phyloP scores from a whole-genome alignment of 2,888 invertebrate genomes.

The Steinernema carpocapsae region DNA sequence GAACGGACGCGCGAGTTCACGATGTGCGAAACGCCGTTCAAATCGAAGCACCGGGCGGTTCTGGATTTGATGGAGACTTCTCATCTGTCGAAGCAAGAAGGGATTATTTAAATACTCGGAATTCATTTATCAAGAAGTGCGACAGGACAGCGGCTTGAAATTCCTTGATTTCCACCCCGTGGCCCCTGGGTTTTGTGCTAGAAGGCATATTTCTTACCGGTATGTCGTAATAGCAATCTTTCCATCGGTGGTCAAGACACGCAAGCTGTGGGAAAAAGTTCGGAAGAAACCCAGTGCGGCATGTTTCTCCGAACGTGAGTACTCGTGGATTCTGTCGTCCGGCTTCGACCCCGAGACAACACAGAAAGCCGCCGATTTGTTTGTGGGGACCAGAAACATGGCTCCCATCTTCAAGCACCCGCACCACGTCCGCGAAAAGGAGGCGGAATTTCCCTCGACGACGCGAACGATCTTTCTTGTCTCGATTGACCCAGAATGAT shows the following conservation, averaged over 20 bases:
- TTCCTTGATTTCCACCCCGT: conserved; percentile 57
- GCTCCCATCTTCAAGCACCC: conserved; percentile 62
- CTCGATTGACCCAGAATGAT: too few relatives aligned
- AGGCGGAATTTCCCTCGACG: conserved; percentile 45
- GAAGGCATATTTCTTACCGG: conserved; percentile 56
- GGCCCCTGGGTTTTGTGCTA: conserved; percentile 58
- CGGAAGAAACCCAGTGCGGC: too few relatives aligned
- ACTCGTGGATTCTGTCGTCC: conserved; percentile 41
- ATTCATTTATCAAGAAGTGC: background rate
- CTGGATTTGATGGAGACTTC: too few relatives aligned
- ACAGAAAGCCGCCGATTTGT: conserved; percentile 44
- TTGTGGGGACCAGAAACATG: conserved; percentile 53
- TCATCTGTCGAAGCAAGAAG: too few relatives aligned
- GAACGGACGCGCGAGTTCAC: conserved; percentile 57
- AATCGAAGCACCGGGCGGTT: background rate
- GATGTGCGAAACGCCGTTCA: conserved; percentile 52
- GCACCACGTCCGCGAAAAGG: conserved; percentile 49
- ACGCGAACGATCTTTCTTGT: conserved; percentile 48
- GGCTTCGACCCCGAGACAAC: conserved; percentile 49
- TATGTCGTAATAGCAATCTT: conserved; percentile 21
- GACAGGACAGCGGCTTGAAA: too few relatives aligned
- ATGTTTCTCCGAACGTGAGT: background rate
- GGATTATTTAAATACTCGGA: too few relatives aligned
- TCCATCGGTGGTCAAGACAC: too few relatives aligned
- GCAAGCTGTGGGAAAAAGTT: too few relatives aligned